phyloP scores from a whole-genome alignment of 53 echinoderm and acorn worm species.

The Apostichopus leukothele region DNA sequence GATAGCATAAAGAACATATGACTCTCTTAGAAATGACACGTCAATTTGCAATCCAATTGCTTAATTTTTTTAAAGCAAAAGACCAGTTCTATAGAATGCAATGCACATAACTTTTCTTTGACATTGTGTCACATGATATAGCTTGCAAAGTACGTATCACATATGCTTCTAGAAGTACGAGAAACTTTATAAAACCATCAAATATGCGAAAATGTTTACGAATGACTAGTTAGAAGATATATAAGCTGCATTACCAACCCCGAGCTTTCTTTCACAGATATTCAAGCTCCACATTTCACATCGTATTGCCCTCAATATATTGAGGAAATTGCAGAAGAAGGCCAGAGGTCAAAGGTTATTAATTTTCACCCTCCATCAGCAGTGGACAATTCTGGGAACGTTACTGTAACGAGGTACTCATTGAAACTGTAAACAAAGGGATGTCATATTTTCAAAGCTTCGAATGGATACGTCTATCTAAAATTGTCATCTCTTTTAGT shows the following conservation, averaged over 20 bases:
- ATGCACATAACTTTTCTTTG: no score
- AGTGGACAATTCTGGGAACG: neutral
- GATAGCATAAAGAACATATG: no score
- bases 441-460: neutral
- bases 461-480: neutral
- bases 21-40: no score
- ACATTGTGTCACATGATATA: neutral
- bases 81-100: no score
- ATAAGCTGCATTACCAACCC: neutral
- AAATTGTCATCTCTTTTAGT: no score
- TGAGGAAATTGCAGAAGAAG: neutral
- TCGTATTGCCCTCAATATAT: neutral
- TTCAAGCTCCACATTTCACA: neutral
- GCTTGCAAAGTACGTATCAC: neutral
- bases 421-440: neutral
- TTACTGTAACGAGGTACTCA: neutral
- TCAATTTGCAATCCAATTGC: no score
- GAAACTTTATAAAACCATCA: neutral
- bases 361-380: neutral
- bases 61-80: no score
- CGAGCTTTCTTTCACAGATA: neutral
- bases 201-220: neutral
- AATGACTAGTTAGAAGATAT: neutral
- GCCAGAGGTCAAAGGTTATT: neutral
- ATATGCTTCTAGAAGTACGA: neutral